Base-by-base conservation (phyloP, 2,797 vertebrate species). In the Nothura maculosa region DNA sequence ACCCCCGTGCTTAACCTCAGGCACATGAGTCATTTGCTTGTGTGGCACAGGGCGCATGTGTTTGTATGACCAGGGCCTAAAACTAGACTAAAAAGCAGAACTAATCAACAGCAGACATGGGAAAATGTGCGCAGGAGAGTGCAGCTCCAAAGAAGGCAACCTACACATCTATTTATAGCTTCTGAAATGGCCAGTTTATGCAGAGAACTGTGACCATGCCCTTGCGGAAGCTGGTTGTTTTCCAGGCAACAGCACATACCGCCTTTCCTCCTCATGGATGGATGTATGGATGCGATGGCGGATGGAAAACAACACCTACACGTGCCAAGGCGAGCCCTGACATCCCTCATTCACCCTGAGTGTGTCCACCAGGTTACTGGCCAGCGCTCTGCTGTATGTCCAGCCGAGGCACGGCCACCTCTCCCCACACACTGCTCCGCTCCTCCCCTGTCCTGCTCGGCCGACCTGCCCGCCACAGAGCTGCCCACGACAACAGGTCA, bases 41-140 rank as follows among this genome's bases (percentile, higher is more conserved):
- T 11, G 45, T 27, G 10, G 36, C 34, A 2, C 8, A 6, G 70
- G 74, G 32, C 6, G 1, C 20, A 3, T 0, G 22, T 0, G 7
- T 68, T 64, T 36, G 61, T 55, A n/a, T 0, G 72, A 40, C 25
- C 24, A 13, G 25, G 30, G 27, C 16, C 34, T 15, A 22, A 42
- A 57, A 40, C 25, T 3, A 32, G 40, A 45, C 22, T 69, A 69
- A 87, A 92, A 85, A 30, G 11, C n/a, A 81, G 70, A 87, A 52
- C 34, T 63, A 66, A 76, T 19, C 47, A 57, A 36, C 43, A 42
- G 13, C 45, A 78, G 45, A 30, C 54, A 12, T 0, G 11, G 7
- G 7, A 3, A 1, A 28, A 62, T 12, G 28, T 0, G 0, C 4
- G 11, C 28, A 36, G 62, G 42, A 63, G 20, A 34, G 7, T 0